These are phyloP conservation scores for Eucera pruinosa DNA, from an alignment of 2,888 invertebrate genomes.

Conservation along the genomic window DNA sequence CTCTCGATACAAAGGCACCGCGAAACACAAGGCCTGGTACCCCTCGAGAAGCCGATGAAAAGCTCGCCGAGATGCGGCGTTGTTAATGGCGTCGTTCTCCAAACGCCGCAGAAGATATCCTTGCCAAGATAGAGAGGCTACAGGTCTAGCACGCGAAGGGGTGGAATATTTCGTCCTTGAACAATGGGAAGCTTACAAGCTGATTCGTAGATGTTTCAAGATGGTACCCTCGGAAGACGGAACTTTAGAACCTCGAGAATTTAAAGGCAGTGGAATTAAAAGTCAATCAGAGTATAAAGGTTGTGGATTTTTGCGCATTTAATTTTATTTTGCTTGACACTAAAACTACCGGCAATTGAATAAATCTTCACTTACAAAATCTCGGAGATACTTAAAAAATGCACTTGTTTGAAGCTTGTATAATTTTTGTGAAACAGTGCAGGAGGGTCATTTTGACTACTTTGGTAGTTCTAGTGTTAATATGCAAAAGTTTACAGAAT, in stretches of 20 bases:
- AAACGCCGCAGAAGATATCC: constrained; percentile 7
- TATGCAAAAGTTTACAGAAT: no score
- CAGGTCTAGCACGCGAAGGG: constrained; percentile 10
- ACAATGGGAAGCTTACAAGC: constrained; percentile 17
- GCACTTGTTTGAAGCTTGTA: no score
- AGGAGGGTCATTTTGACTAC: no score
- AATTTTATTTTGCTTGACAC: no score
- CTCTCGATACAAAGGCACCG: constrained; percentile 52
- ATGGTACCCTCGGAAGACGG: neutral
- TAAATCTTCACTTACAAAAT: no score
- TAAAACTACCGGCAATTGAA: no score
- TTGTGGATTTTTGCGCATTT: no score
- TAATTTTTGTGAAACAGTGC: no score
- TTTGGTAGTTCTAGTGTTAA: no score
- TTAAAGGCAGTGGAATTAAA: neutral
- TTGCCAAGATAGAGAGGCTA: neutral
- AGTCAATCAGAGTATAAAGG: neutral
- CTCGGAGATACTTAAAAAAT: no score
- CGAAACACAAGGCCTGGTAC: constrained; percentile 26
- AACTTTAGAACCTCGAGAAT: neutral
- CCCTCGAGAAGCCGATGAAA: constrained; percentile 18
- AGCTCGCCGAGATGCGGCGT: constrained; percentile 44
- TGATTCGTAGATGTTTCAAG: neutral
- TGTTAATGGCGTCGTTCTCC: constrained; percentile 45
- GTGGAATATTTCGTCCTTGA: constrained; percentile 9